These are phyloP conservation scores for Rattus rattus DNA, from an alignment of 2,113 vertebrate genomes.

Conservation along the genomic window DNA sequence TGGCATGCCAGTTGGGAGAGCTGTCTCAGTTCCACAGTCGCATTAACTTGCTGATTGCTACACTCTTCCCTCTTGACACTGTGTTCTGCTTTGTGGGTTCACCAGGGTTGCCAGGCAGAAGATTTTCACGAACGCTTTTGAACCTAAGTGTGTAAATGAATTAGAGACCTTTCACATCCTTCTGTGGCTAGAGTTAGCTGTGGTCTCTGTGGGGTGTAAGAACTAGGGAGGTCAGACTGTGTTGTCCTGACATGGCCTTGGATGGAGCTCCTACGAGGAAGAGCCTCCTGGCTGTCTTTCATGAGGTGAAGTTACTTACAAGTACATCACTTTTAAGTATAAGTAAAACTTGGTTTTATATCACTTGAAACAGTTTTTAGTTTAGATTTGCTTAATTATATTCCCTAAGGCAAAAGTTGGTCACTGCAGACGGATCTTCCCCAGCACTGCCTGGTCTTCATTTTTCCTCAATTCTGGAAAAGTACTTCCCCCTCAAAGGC, in stretches of 20 bases:
- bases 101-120: no score
- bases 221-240: not conserved
- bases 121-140: not conserved
- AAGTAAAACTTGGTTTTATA: slow-evolving; percentile 27
- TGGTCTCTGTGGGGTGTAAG: not conserved
- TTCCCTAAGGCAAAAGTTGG: not conserved
- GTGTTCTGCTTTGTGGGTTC: not conserved
- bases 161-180: not conserved
- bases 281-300: not conserved
- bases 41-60: not conserved
- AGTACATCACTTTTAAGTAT: not conserved
- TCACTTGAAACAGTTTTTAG: not conserved
- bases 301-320: not conserved
- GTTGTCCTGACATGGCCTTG: not conserved
- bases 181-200: not conserved
- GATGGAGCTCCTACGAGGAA: not conserved
- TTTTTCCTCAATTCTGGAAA: slow-evolving; percentile 3
- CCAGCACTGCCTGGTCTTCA: not conserved
- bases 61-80: not conserved
- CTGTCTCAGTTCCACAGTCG: no score
- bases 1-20: not conserved
- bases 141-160: not conserved
- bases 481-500: not conserved
- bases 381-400: not conserved
- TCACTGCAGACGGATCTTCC: not conserved